These are phyloP conservation scores for Sciurus niger DNA, from an alignment of 2,113 vertebrate species.

Conservation along the genomic window DNA sequence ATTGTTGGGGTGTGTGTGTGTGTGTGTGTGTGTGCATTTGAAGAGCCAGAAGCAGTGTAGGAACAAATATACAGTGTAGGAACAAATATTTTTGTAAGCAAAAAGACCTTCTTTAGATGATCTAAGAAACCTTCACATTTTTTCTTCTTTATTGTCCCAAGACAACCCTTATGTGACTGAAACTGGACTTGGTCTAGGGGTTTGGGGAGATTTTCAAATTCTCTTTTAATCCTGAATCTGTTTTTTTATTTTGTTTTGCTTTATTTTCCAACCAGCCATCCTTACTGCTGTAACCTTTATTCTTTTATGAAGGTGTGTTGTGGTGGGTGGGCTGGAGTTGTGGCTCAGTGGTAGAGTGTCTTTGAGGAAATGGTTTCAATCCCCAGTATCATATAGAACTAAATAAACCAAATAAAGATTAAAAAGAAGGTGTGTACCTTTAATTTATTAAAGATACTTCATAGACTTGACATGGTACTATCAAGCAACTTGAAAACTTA, in stretches of 20 bases:
- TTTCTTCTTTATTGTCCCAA: constrained; percentile 50
- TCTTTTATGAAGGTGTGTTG: constrained; percentile 30
- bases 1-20: neutral
- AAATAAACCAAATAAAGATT: no score
- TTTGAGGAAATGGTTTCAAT: no score
- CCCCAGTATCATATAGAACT: no score
- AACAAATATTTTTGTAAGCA: constrained; percentile 37
- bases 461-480: constrained; percentile 20
- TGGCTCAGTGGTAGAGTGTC: no score
- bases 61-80: neutral
- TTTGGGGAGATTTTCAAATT: constrained; percentile 59
- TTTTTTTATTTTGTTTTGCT: neutral
- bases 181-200: constrained; percentile 58
- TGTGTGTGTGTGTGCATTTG: neutral
- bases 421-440: constrained; percentile 2
- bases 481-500: neutral
- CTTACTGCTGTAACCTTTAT: constrained; percentile 40
- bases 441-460: constrained; percentile 42
- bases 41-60: constrained; percentile 21
- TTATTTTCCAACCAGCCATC: neutral
- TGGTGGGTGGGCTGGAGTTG: no score
- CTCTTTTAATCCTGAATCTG: constrained; percentile 48
- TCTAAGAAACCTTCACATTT: constrained; percentile 70
- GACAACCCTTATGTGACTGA: constrained; percentile 39
- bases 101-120: constrained; percentile 57